Evolutionary conservation across 1,140 invertebrate genomes (phyloP).

Genomic region (Drosophila quadrilineata): DNA sequence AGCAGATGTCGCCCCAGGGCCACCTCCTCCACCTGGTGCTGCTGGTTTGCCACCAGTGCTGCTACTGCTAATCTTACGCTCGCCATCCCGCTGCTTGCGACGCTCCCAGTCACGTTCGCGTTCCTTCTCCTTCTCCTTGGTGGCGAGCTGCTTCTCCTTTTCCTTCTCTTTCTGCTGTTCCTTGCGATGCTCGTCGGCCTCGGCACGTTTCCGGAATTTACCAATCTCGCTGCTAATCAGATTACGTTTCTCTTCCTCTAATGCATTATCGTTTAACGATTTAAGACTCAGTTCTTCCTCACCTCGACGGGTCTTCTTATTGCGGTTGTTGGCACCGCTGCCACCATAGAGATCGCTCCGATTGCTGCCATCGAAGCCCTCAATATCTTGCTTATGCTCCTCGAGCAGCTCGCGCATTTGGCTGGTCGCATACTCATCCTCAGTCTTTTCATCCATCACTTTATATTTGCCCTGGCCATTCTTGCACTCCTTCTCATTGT

Average conservation of each 20-base stretch:
- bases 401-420: constrained; percentile 90
- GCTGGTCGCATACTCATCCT: constrained; percentile 88
- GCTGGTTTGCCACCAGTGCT: background rate
- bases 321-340: constrained; percentile 35
- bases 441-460: constrained; percentile 86
- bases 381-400: constrained; percentile 86
- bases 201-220: constrained; percentile 94
- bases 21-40: background rate
- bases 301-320: constrained; percentile 62
- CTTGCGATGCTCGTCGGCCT: constrained; percentile 79
- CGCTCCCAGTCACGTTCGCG: constrained; percentile 81
- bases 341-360: constrained; percentile 60
- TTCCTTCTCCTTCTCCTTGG: constrained; percentile 81
- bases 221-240: constrained; percentile 98
- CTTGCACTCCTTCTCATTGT: constrained; percentile 87
- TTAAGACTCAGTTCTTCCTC: constrained; percentile 83
- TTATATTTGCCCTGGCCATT: constrained; percentile 66
- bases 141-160: constrained; percentile 81
- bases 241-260: constrained; percentile 98
- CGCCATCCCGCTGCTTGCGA: constrained; percentile 59
- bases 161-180: constrained; percentile 83
- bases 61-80: constrained; percentile 39
- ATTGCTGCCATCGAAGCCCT: constrained; percentile 68
- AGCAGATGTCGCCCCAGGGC: background rate
- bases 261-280: constrained; percentile 89